phyloP scores from a whole-genome alignment of 2,797 vertebrate species.

The Lophius americanus region DNA sequence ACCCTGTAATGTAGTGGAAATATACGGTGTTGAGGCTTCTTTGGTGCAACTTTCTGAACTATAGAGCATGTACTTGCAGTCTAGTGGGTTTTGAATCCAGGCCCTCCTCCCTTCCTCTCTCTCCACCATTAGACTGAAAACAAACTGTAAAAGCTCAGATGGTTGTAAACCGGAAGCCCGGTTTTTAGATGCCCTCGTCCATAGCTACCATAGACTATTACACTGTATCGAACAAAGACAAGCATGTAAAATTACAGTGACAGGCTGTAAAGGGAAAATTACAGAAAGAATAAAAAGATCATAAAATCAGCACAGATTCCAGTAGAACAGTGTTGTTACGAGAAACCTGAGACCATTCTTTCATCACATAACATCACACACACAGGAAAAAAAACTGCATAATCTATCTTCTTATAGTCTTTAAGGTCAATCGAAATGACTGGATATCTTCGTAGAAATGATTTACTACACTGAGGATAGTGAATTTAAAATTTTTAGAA shows the following conservation, averaged over 20 bases:
- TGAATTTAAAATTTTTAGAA: not conserved
- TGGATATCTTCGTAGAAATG: not conserved
- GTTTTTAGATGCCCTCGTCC: slow-evolving; percentile 54
- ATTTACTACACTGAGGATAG: not conserved
- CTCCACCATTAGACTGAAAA: slow-evolving; percentile 27
- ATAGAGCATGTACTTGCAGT: slow-evolving; percentile 35
- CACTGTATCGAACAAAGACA: slow-evolving; percentile 36
- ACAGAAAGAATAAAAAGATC: slow-evolving; percentile 15
- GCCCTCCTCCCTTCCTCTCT: slow-evolving; percentile 42
- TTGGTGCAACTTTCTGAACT: slow-evolving; percentile 23
- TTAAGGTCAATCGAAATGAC: slow-evolving; percentile 5
- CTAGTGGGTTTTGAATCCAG: slow-evolving; percentile 35
- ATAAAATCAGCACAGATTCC: slow-evolving; percentile 31
- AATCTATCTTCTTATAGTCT: not conserved
- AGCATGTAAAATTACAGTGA: slow-evolving; percentile 44
- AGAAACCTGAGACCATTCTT: slow-evolving; percentile 24
- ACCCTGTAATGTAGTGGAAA: slow-evolving; percentile 15
- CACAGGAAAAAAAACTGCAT: not conserved
- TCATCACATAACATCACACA: slow-evolving; percentile 8
- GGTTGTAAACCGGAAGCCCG: slow-evolving; percentile 17
- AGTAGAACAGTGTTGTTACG: slow-evolving; percentile 53
- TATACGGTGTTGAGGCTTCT: slow-evolving; percentile 15
- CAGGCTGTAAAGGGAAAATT: slow-evolving; percentile 14
- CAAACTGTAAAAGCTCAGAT: slow-evolving; percentile 33
- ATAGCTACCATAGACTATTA: slow-evolving; percentile 48